A percentile compares a stretch with the other conserved stretches of the same genome.
These are phyloP conservation scores for Phenganax subtilis DNA, from an alignment of 92 coral and sea anemone species.

Conservation along the genomic window DNA sequence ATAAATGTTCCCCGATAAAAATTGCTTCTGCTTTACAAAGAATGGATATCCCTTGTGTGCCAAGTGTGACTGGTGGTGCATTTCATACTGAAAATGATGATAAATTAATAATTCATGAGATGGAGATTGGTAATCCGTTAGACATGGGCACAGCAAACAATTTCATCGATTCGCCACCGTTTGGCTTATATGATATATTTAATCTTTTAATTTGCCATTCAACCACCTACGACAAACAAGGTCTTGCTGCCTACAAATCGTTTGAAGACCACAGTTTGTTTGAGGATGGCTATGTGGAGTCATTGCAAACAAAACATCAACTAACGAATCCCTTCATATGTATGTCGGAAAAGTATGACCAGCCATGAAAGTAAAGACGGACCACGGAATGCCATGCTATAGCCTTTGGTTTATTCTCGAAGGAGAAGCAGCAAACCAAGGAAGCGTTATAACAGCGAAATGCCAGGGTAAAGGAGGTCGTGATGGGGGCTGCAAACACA, in stretches of 20 bases:
- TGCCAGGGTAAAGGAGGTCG: conserved; percentile 58
- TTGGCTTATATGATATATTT: neutral
- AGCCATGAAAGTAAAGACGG: conserved; percentile 20
- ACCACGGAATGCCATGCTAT: conserved; percentile 25
- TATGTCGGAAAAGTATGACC: conserved; percentile 40
- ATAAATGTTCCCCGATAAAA: conserved; percentile 9
- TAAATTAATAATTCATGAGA: conserved; percentile 37
- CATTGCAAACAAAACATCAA: neutral
- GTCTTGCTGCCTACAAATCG: conserved; percentile 4
- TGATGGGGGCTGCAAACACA: conserved; percentile 63
- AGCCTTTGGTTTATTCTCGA: conserved; percentile 43
- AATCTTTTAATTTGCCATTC: neutral
- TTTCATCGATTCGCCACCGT: conserved; percentile 2
- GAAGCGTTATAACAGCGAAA: conserved; percentile 23
- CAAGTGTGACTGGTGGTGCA: conserved; percentile 8
- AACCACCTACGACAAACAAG: conserved; percentile 2
- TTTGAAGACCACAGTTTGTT: neutral
- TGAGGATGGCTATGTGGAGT: neutral
- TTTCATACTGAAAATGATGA: neutral
- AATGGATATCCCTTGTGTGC: conserved; percentile 27
- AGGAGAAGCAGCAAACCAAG: conserved; percentile 9
- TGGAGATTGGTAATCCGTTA: conserved; percentile 1
- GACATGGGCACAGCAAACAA: neutral
- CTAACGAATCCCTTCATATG: conserved; percentile 8
- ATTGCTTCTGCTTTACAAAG: conserved; percentile 35